These are phyloP conservation scores for Ailurus styani DNA, from an alignment of 2,113 vertebrate genomes.

Conservation along the genomic window DNA sequence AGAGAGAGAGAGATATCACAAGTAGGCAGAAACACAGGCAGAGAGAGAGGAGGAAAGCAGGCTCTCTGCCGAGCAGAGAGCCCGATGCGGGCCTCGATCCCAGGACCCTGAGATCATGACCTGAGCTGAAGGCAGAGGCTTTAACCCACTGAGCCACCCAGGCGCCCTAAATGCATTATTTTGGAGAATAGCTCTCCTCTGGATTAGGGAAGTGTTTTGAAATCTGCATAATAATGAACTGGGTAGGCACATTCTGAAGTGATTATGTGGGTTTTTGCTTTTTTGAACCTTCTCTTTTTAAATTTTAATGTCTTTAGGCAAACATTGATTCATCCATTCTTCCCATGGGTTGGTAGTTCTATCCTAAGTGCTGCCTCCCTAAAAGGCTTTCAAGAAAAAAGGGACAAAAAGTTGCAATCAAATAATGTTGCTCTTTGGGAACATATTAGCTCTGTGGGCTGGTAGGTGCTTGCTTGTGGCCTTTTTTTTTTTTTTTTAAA, in stretches of 20 bases:
- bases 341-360: not conserved
- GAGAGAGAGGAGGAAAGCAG: too few relatives aligned
- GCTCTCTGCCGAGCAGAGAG: too few relatives aligned
- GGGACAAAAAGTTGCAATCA: not conserved
- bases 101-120: too few relatives aligned
- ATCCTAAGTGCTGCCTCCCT: not conserved
- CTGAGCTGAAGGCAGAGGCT: too few relatives aligned
- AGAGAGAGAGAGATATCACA: too few relatives aligned
- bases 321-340: not conserved
- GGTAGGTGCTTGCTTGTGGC: not conserved
- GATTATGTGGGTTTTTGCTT: not conserved
- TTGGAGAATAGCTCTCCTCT: slow-evolving; percentile 47
- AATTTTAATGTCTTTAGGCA: slow-evolving; percentile 25
- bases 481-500: not conserved
- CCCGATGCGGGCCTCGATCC: too few relatives aligned
- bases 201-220: slow-evolving; percentile 38
- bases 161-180: not conserved
- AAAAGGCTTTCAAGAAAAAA: slow-evolving; percentile 32
- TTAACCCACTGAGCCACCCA: too few relatives aligned
- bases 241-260: not conserved
- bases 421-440: not conserved
- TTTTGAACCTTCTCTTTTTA: not conserved
- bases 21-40: too few relatives aligned
- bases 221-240: slow-evolving; percentile 38
- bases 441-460: not conserved